A percentile compares a stretch with the other conserved stretches of the same genome.
Conservation (phyloP, 2,113 vertebrate genomes). For the Catharus fuscescens region DNA sequence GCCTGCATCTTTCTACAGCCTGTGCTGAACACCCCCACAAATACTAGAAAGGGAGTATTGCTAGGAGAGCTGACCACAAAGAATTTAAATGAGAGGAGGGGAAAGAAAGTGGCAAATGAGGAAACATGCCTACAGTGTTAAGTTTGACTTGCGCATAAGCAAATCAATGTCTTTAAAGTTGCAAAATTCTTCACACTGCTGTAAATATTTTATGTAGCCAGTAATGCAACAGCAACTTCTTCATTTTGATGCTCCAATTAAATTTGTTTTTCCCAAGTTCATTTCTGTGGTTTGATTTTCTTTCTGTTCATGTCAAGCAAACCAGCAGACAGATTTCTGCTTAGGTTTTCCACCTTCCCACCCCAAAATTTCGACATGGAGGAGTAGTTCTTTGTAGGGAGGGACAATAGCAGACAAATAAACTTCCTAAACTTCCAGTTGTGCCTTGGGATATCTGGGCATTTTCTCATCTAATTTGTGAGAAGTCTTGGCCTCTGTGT, state of each 20-base stretch:
- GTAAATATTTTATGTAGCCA: neutral
- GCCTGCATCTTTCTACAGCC: neutral
- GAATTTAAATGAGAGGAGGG: neutral
- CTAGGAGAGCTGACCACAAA: neutral
- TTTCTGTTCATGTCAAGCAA: neutral
- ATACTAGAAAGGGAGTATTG: neutral
- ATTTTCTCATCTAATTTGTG: neutral
- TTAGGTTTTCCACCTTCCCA: neutral
- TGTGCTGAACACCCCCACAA: neutral
- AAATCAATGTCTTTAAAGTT: neutral
- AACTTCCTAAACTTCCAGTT: neutral
- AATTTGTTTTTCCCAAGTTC: neutral
- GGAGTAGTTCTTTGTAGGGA: neutral
- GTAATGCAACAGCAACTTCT: neutral
- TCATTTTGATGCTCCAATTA: neutral
- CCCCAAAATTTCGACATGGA: neutral
- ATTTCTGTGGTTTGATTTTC: neutral
- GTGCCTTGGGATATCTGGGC: neutral
- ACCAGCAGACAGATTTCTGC: neutral
- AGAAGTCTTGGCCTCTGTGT: neutral
- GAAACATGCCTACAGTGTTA: neutral
- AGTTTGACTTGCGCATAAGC: neutral
- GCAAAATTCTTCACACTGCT: neutral
- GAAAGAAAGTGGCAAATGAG: neutral
- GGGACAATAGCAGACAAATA: fast-evolving